Base-by-base conservation (phyloP, 1,140 invertebrate genomes). In the Cotesia chilonis region DNA sequence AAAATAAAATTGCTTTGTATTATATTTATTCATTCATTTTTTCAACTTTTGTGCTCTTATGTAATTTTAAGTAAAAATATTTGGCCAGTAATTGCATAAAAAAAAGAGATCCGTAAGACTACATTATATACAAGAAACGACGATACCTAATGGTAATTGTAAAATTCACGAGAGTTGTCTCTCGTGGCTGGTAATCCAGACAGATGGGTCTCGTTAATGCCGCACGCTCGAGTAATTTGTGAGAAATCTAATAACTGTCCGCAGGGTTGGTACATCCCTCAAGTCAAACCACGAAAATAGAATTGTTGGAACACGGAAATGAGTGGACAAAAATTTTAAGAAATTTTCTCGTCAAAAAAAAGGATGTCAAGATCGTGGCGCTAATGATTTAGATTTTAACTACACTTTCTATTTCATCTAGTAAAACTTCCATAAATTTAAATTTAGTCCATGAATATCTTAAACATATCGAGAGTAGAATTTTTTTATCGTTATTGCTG, bases 131-230 rank as follows among this genome's bases (percentile, higher is more conserved):
- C 1, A 66, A 54, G 9, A 38, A 12, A 28, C 7, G 17, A 41
- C 41, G 64, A 66, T 41, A 41, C 64, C 64, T 66, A 35, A 14
- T 38, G 28, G 64, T 66, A 66, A 66, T 66, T 38, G 41, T 41
- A 51, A 20, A 66, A 28, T 41, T 66, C 64, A 66, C 64, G 64
- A 52, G n/a, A 66, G 17, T 17, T 12, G n/a, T n/a, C 35, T 68
- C 57, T 66, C 41, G 52, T 36, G 52, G 51, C n/a, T 72, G 70
- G 76, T 82, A 81, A 82, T 82, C 78, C 76, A 82, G 79, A 82
- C 81, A 80, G 80, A 83, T 82, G 80, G 79, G 79, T 82, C 76
- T 80, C 78, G 80, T 81, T 82, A 83, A 83, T 82, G 79, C 79
- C 79, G 81, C 73, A 78, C 77, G 80, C 66, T 68, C 79, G 80